A percentile compares a stretch with the other conserved stretches of the same genome.
These are phyloP conservation scores for Sinella curviseta DNA, from an alignment of 1,140 invertebrate genomes.

Conservation along the genomic window DNA sequence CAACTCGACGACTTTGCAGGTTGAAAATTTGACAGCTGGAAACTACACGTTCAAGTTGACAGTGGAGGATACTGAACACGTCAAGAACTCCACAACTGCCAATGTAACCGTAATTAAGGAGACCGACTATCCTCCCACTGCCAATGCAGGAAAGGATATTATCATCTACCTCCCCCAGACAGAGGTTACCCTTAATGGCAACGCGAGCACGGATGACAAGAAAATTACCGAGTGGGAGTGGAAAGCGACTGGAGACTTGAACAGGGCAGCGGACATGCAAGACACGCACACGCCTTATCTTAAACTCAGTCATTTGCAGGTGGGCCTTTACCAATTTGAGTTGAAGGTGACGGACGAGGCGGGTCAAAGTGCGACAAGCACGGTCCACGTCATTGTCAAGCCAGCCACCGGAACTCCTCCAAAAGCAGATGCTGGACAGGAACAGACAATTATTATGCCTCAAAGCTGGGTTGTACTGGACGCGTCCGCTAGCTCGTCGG, in stretches of 20 bases:
- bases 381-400: constrained; percentile 91
- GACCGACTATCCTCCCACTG: constrained; percentile 90
- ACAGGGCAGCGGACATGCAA: constrained; percentile 90
- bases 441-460: constrained; percentile 69
- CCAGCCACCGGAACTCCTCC: constrained; percentile 81
- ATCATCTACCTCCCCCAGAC: constrained; percentile 89
- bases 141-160: constrained; percentile 86
- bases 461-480: constrained; percentile 75
- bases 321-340: constrained; percentile 91
- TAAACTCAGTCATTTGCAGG: constrained; percentile 76
- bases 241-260: constrained; percentile 81
- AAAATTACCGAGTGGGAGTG: constrained; percentile 91
- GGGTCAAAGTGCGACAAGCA: constrained; percentile 79
- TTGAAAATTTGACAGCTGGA: constrained; percentile 80
- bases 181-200: constrained; percentile 84
- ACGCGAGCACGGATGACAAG: constrained; percentile 86
- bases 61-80: constrained; percentile 76
- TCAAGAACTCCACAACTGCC: constrained; percentile 79
- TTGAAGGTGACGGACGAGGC: constrained; percentile 88
- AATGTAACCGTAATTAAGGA: constrained; percentile 88
- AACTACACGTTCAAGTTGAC: constrained; percentile 85
- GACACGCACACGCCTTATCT: constrained; percentile 85
- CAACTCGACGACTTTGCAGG: constrained; percentile 77
- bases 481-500: constrained; percentile 72
- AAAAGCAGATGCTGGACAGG: constrained; percentile 63